Base-by-base conservation (phyloP, 1,140 invertebrate species). In the Pogonomyrmex barbatus region DNA sequence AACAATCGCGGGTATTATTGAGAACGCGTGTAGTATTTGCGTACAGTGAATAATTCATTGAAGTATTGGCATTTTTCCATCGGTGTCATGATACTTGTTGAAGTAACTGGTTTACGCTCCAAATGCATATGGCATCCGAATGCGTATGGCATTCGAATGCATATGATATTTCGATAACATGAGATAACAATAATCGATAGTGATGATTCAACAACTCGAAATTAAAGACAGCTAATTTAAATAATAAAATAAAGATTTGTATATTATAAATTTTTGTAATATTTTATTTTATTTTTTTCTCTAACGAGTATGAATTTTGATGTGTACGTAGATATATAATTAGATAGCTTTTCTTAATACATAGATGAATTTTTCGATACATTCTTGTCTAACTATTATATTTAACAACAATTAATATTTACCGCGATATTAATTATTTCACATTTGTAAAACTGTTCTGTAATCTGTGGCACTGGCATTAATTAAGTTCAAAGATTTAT, bases 51-150 rank as follows among this genome's bases (percentile, higher is more conserved):
- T 83, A 84, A 85, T 90, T 63, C 82, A 89, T 90, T 88, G 82
- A 68, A 90, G 45, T 76, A 56, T 71, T 82, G 75, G 71, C 75
- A 85, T 88, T 90, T 92, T 92, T 89, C 87, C 90, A 92, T 92
- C 89, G 89, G 73, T 73, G 56, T 92, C 88, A 92, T 91, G 65
- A 88, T 87, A 86, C 79, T 81, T 86, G 86, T 88, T 82, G 85
- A 89, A 89, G 86, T 91, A 87, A 91, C 85, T 62, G 24, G 71
- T 62, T 84, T 67, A 52, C 45, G 56, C 56, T 52, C n/a, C 56
- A 65, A 75, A 75, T 62, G 30, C 33, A 17, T 24, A 82, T 12
- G 54, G 54, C 83, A 58, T 71, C 12, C 63, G 52, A 63, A 86
- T 68, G 71, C 60, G 77, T 30, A 10, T 62, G 68, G 30, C 88